Base-by-base conservation (phyloP, 2,888 invertebrate species). In the Pediacus dermestoides region DNA sequence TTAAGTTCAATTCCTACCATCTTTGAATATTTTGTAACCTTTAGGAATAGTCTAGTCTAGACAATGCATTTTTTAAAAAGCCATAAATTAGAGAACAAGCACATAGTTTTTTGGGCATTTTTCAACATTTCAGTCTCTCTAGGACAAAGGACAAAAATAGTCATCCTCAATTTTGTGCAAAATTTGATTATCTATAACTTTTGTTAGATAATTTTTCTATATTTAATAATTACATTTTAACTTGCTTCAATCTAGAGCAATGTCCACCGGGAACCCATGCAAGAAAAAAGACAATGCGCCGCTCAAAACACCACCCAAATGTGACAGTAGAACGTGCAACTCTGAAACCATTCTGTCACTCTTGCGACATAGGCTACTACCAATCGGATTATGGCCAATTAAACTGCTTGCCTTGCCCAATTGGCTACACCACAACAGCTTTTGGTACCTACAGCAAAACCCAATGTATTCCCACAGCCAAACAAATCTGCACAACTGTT, bases 331-430 rank as follows among this genome's bases (percentile, higher is more conserved):
- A 63, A 34, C 57, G 64, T 6, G 68, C 73, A 2, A 78, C 78
- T 2, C 60, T 80, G 14, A 66, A 67, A 49, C 80, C 79, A 1
- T 76, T 67, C 41, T 73, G 80, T 52, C 69, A 70, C 41, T 71
- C 74, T 1, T 81, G 81, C 57, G 73, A 73, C 3, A 52, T 71
- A 27, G 82, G 81, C 1, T 73, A 70, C 34, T 82, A 78, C 59
- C 83, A 83, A 60, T 66, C 75, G 1, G 49, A 65, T 8, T 76
- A 75, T 51, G 82, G 81, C 2, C 72, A 76, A 54, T 62, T 69
- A 1, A 63, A 68, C 2, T 84, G 82, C 54, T 52, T 74, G 2
- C 58, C 68, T 3, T 83, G 82, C 62, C 80, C 81, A 1, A 48
- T 57, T 10, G 74, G 75, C 32, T 58, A 61, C 40, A 75, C 76